Evolutionary conservation across 2,888 invertebrate species (phyloP).

Genomic region (Tyria jacobaeae): DNA sequence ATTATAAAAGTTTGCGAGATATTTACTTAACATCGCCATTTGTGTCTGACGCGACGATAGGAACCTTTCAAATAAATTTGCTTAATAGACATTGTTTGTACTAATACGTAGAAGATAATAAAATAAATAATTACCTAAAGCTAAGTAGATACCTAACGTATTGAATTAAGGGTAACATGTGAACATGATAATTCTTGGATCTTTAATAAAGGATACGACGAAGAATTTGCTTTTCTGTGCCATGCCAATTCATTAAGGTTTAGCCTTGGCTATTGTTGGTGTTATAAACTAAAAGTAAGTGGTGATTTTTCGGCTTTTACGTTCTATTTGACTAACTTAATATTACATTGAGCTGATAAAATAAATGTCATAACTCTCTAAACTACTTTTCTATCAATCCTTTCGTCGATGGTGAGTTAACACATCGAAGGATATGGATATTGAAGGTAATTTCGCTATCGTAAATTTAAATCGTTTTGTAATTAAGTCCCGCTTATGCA

Average conservation of each 20-base stretch:
- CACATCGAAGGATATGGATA: too few relatives aligned
- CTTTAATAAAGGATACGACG: too few relatives aligned
- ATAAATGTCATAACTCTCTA: neutral
- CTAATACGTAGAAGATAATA: neutral
- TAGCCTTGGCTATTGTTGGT: too few relatives aligned
- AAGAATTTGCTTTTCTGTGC: too few relatives aligned
- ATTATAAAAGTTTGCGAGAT: slow-evolving; percentile 21
- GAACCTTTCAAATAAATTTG: slow-evolving; percentile 11
- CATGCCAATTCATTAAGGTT: too few relatives aligned
- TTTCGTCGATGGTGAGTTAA: neutral
- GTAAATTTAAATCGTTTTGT: too few relatives aligned
- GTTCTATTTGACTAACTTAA: too few relatives aligned
- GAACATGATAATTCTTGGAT: too few relatives aligned
- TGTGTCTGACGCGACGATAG: slow-evolving; percentile 5
- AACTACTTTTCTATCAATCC: rapidly evolving
- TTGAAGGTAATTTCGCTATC: too few relatives aligned
- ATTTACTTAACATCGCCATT: slow-evolving; percentile 16
- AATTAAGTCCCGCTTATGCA: too few relatives aligned
- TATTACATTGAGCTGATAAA: neutral
- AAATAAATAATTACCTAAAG: neutral
- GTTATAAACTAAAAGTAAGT: neutral
- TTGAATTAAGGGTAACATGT: too few relatives aligned
- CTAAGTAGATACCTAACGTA: too few relatives aligned
- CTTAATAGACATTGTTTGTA: slow-evolving; percentile 5
- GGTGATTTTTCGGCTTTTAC: neutral